A percentile compares a stretch with the other conserved stretches of the same genome.
Evolutionary conservation across 2,797 vertebrate species (phyloP).

Genomic region (Zalophus californianus): DNA sequence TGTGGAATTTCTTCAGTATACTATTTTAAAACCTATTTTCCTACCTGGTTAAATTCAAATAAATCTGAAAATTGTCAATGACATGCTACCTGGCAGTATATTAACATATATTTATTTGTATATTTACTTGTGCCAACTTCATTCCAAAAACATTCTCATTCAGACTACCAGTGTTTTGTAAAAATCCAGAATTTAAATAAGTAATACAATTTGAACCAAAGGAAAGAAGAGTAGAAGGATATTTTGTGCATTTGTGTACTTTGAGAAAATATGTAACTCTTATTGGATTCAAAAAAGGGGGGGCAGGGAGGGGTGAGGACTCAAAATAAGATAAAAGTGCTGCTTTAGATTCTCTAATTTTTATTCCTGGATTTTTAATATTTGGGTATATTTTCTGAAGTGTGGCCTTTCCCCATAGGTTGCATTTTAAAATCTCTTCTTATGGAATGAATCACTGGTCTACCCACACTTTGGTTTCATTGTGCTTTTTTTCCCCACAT

Average conservation of each 20-base stretch:
- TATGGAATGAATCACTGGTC: not conserved
- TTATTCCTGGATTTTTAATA: not conserved
- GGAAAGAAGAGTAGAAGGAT: not conserved
- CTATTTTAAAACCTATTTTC: not conserved
- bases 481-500: too few relatives aligned
- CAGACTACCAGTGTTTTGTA: not conserved
- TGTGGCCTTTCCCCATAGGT: not conserved
- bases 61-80: not conserved
- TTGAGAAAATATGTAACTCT: not conserved
- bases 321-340: not conserved
- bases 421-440: not conserved
- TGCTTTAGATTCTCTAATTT: not conserved
- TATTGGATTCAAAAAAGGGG: not conserved
- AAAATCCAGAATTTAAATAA: constrained; percentile 13
- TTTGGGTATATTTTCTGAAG: not conserved
- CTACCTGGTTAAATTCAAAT: not conserved
- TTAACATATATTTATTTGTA: not conserved
- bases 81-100: not conserved
- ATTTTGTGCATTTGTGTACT: not conserved
- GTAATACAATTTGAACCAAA: not conserved
- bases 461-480: not conserved
- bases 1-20: not conserved
- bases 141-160: not conserved
- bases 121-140: not conserved
- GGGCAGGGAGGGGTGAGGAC: not conserved